Conservation (phyloP, 2,888 invertebrate genomes). For the Sericinus montela region DNA sequence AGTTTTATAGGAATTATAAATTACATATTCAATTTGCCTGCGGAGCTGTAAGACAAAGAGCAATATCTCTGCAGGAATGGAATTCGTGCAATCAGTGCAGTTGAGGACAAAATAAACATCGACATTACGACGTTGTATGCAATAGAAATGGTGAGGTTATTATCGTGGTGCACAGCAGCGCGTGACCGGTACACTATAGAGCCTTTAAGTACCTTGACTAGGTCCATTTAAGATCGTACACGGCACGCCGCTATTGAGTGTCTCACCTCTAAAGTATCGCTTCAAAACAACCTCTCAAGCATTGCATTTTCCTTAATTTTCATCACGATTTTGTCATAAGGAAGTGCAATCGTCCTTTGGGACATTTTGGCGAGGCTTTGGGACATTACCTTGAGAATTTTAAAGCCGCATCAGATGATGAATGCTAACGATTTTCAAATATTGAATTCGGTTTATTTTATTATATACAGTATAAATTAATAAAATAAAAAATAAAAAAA, state of each 20-base stretch:
- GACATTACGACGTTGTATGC: slow-evolving; percentile 7
- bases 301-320: slow-evolving; percentile 13
- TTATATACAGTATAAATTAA: no score
- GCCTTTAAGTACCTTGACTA: slow-evolving; percentile 6
- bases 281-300: neutral
- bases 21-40: slow-evolving; percentile 43
- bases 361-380: slow-evolving; percentile 6
- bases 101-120: slow-evolving; percentile 7
- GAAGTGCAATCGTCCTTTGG: slow-evolving; percentile 9
- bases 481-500: no score
- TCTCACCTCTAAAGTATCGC: slow-evolving; percentile 1
- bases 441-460: no score
- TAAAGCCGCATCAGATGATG: neutral
- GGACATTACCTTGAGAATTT: neutral
- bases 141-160: slow-evolving; percentile 10
- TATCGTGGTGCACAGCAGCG: slow-evolving; percentile 9
- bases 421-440: no score
- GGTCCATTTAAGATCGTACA: slow-evolving; percentile 12
- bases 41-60: slow-evolving; percentile 1
- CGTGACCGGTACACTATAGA: slow-evolving; percentile 13
- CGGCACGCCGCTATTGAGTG: neutral
- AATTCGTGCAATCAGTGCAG: slow-evolving; percentile 2
- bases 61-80: neutral
- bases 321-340: slow-evolving; percentile 10
- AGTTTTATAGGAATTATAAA: slow-evolving; percentile 29